phyloP scores from a whole-genome alignment of 2,797 vertebrate species.

The Brotula barbata region DNA sequence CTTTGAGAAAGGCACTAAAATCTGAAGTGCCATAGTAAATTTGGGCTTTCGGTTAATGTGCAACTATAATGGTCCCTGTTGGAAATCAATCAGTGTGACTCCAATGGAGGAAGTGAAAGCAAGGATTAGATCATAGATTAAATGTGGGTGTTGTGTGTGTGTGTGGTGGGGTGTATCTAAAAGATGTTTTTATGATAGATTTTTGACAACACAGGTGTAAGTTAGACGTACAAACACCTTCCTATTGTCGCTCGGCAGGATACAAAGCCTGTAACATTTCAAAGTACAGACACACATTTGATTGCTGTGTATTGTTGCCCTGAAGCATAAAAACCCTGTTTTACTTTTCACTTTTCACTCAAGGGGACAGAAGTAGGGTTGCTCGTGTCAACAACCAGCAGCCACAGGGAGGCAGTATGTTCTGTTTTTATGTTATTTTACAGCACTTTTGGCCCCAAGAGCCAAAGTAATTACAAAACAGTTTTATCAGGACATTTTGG shows the following conservation, averaged over 20 bases:
- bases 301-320: slow-evolving; percentile 4
- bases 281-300: slow-evolving; percentile 8
- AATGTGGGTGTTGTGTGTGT: not conserved
- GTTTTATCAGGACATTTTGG: not conserved
- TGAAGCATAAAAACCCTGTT: not conserved
- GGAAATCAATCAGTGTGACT: slow-evolving; percentile 49
- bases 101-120: slow-evolving; percentile 16
- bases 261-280: slow-evolving; percentile 9
- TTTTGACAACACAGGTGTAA: not conserved
- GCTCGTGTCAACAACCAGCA: not conserved
- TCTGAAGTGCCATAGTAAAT: slow-evolving; percentile 36
- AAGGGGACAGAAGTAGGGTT: not conserved
- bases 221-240: not conserved
- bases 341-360: not conserved
- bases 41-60: slow-evolving; percentile 47
- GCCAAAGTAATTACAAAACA: not conserved
- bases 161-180: no score
- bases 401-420: not conserved
- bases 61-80: slow-evolving; percentile 35
- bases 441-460: not conserved
- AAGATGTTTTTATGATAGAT: no score
- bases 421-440: not conserved
- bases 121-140: slow-evolving; percentile 1
- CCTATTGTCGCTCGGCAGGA: slow-evolving; percentile 6
- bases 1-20: slow-evolving; percentile 48